Base-by-base conservation (phyloP, 2,797 vertebrate species). In the Tadarida brasiliensis region DNA sequence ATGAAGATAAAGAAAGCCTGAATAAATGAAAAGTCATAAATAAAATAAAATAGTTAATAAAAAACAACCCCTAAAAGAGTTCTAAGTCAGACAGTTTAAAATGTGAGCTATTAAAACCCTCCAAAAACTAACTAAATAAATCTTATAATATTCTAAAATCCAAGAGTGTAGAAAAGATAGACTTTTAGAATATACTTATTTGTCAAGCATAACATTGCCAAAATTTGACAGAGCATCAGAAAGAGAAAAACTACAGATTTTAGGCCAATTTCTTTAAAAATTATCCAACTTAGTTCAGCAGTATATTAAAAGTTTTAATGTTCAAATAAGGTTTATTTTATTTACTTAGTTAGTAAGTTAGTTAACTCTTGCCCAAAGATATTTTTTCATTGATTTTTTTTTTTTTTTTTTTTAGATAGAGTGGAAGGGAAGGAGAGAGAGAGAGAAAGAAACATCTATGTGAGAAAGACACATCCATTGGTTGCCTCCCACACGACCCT, bases 281-380 rank as follows among this genome's bases (percentile, higher is more conserved):
- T 83, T 49, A 70, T 82, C 26, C 61, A 74, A 80, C 2, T 51
- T 35, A 70, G 11, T 30, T 84, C 44, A 80, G 19, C n/a, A 67
- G 10, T 78, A 24, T 73, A 68, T 68, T 88, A 74, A 91, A 94
- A 78, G 16, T 65, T 95, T 51, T 88, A 77, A 35, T 81, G 22
- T 92, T 82, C 33, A 76, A 65, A 56, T 63, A 83, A 44, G 2
- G 4, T 28, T 65, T 70, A 84, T 56, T 54, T 65, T 39, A 39
- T 39, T 39, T 39, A 39, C 6, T 39, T 39, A 39, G 39, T 39
- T 39, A 39, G 39, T 39, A 39, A 39, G 39, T 39, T 39, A 39
- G 39, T 39, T 39, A 39, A 39, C 6, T 39, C 39, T 39, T n/a
- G n/a, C n/a, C n/a, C 39, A 39, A 39, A 39, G 39, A 39, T 39